Evolutionary conservation across 2,113 vertebrate genomes (phyloP).

Genomic region (Rhinopithecus roxellana): DNA sequence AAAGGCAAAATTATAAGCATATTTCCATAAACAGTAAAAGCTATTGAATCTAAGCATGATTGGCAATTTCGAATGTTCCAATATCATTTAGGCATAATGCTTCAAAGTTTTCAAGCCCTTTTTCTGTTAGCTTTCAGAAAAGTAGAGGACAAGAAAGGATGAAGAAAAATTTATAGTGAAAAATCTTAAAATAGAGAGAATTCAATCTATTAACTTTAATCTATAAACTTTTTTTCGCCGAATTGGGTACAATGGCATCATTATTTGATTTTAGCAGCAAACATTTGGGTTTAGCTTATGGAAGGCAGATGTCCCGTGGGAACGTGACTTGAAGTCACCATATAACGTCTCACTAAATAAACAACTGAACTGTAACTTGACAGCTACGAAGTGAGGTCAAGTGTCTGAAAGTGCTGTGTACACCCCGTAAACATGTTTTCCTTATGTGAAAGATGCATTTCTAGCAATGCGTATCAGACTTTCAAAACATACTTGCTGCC

Average conservation of each 20-base stretch:
- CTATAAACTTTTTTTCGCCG: neutral
- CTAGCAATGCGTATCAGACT: neutral
- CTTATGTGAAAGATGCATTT: neutral
- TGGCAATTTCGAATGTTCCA: neutral
- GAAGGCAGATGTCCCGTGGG: neutral
- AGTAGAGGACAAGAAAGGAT: neutral
- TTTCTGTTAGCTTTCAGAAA: neutral
- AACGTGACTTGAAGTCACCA: neutral
- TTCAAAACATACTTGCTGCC: neutral
- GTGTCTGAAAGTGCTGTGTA: neutral
- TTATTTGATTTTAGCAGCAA: constrained; percentile 29
- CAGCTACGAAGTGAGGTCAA: constrained; percentile 14
- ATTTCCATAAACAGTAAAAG: neutral
- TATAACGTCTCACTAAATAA: constrained; percentile 31
- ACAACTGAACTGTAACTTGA: neutral
- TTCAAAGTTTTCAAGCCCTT: neutral
- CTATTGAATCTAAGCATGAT: neutral
- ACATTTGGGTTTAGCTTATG: neutral
- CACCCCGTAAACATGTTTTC: neutral
- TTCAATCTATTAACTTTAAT: neutral
- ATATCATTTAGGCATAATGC: neutral
- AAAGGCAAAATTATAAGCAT: neutral
- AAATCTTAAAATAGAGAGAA: constrained; percentile 9
- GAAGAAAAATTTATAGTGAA: neutral
- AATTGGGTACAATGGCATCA: neutral